phyloP scores from a whole-genome alignment of 2,888 invertebrate genomes.

The Andricus curvator region DNA sequence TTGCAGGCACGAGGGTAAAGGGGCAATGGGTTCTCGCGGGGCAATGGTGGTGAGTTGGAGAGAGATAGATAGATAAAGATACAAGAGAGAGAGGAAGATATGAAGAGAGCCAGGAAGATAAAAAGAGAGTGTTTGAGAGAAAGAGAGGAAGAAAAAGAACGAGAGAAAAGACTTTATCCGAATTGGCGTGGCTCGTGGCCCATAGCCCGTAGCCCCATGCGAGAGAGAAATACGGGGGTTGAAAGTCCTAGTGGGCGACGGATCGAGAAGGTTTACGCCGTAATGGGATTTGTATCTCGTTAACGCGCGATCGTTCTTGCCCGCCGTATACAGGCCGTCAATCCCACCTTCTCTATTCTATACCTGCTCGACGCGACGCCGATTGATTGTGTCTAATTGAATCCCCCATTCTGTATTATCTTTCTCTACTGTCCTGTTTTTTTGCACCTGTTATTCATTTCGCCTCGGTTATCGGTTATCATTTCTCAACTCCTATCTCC shows the following conservation, averaged over 20 bases:
- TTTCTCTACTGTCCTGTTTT: conserved; percentile 33
- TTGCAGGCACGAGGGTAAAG: conserved; percentile 49
- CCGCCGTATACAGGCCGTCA: conserved; percentile 54
- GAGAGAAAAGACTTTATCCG: conserved; percentile 70
- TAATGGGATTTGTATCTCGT: conserved; percentile 79
- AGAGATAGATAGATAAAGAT: conserved; percentile 51
- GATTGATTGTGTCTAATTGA: conserved; percentile 58
- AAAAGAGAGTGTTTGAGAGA: conserved; percentile 48
- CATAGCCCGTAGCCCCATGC: conserved; percentile 62
- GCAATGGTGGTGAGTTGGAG: conserved; percentile 47
- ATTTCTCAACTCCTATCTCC: conserved; percentile 34
- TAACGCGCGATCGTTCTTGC: conserved; percentile 78
- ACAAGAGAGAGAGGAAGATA: conserved; percentile 44
- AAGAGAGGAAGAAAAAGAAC: conserved; percentile 50
- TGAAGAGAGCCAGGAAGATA: conserved; percentile 45
- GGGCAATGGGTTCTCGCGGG: conserved; percentile 51
- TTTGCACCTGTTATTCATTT: neutral
- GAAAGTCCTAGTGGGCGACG: conserved; percentile 75
- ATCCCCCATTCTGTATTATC: conserved; percentile 40
- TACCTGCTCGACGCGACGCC: conserved; percentile 53
- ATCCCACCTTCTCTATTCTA: conserved; percentile 51
- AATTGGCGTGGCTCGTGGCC: conserved; percentile 75
- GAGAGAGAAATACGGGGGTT: conserved; percentile 59
- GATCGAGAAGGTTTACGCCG: conserved; percentile 76
- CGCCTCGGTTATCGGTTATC: conserved; percentile 19